Percentiles rank a stretch among this genome's conserved stretches.
These are phyloP conservation scores for Ganaspis sp. DNA, from an alignment of 1,140 invertebrate species.

Conservation along the genomic window DNA sequence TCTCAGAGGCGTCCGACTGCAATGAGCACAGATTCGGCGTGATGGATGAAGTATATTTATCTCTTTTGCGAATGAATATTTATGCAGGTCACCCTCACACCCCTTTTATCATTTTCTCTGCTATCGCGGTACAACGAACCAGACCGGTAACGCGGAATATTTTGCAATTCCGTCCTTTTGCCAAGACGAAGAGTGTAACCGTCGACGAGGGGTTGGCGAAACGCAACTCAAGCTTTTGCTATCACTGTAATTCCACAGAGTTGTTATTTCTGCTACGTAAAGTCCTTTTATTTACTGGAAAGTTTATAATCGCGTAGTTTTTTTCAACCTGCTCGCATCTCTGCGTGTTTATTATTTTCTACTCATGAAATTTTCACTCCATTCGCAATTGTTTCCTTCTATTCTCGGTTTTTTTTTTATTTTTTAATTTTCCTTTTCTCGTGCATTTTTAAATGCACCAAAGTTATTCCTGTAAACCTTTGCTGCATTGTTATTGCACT, in stretches of 20 bases:
- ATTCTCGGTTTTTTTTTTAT: background rate
- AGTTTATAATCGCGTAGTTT: constrained; percentile 57
- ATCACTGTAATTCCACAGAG: constrained; percentile 52
- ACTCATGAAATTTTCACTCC: constrained; percentile 8
- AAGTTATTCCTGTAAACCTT: too few relatives aligned
- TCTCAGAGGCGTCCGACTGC: constrained; percentile 39
- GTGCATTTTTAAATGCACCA: too few relatives aligned
- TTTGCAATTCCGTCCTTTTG: constrained; percentile 55
- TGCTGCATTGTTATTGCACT: too few relatives aligned
- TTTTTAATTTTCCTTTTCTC: background rate
- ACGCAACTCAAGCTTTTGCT: constrained; percentile 28
- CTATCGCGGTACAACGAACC: constrained; percentile 25
- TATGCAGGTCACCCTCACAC: constrained; percentile 52
- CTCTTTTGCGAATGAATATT: constrained; percentile 66
- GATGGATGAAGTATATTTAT: constrained; percentile 61
- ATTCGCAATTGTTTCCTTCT: constrained; percentile 7
- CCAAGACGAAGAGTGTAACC: constrained; percentile 38
- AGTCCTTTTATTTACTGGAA: constrained; percentile 55
- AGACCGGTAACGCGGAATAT: constrained; percentile 35
- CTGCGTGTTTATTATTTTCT: constrained; percentile 37
- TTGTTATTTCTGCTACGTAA: constrained; percentile 57
- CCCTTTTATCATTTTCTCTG: constrained; percentile 11
- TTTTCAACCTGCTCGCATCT: constrained; percentile 33
- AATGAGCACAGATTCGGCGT: constrained; percentile 33
- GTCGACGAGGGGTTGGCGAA: constrained; percentile 28